phyloP scores from a whole-genome alignment of 92 coral and sea anemone species.

The Hydrozoanthus gracilis region DNA sequence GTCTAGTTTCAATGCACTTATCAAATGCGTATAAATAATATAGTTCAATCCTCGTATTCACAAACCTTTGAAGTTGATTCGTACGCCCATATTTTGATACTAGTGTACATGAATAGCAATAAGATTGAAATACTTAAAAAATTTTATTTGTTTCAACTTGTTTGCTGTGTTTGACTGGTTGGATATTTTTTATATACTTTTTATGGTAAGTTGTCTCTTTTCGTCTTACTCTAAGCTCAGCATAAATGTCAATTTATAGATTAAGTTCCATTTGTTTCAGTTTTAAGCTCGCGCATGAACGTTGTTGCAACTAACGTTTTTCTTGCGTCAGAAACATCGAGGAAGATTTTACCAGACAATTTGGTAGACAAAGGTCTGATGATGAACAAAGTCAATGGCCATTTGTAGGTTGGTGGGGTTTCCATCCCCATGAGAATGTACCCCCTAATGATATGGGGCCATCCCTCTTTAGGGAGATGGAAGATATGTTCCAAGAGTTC shows the following conservation, averaged over 20 bases:
- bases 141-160: too few relatives aligned
- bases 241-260: too few relatives aligned
- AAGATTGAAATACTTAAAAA: too few relatives aligned
- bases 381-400: conserved; percentile 18
- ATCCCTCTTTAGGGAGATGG: conserved; percentile 74
- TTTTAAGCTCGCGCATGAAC: not conserved
- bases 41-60: too few relatives aligned
- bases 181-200: not conserved
- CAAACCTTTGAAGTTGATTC: too few relatives aligned
- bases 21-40: too few relatives aligned
- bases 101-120: too few relatives aligned
- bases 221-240: too few relatives aligned
- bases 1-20: too few relatives aligned
- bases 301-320: not conserved
- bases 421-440: not conserved
- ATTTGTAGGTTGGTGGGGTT: conserved; percentile 28
- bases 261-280: too few relatives aligned
- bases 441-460: conserved; percentile 45
- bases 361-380: conserved; percentile 46
- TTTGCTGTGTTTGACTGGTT: not conserved
- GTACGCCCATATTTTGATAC: too few relatives aligned
- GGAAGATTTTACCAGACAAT: conserved; percentile 65
- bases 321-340: conserved; percentile 64
- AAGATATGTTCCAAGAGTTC: conserved; percentile 81
- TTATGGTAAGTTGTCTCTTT: not conserved